Percentiles rank a stretch among this genome's conserved stretches.
phyloP scores from a whole-genome alignment of 2,113 vertebrate species.

The Vulpes lagopus region DNA sequence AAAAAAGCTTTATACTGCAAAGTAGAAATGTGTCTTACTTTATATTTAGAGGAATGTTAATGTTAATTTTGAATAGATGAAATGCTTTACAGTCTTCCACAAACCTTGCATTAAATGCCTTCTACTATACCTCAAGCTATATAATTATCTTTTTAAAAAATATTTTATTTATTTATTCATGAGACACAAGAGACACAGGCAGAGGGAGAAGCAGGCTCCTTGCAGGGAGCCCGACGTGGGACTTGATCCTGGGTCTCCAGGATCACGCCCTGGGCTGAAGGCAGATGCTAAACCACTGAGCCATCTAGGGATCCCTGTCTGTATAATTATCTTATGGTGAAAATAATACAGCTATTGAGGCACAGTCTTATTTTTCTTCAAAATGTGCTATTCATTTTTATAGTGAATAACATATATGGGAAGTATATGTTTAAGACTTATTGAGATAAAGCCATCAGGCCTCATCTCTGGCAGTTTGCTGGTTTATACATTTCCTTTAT shows the following conservation, averaged over 20 bases:
- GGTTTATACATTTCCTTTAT: not conserved
- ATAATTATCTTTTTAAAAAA: not conserved
- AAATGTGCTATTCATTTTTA: not conserved
- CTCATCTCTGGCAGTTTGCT: not conserved
- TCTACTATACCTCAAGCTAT: not conserved
- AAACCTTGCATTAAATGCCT: not conserved
- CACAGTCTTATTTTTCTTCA: not conserved
- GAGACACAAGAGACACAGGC: too few species aligned
- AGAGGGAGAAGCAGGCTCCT: too few species aligned
- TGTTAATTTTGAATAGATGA: conserved; percentile 1
- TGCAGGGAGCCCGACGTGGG: too few species aligned
- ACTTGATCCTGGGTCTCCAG: too few species aligned
- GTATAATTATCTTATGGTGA: not conserved
- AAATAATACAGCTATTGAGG: not conserved
- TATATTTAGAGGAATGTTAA: not conserved
- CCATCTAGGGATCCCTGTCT: too few species aligned
- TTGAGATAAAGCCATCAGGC: not conserved
- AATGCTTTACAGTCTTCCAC: not conserved
- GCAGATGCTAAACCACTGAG: too few species aligned
- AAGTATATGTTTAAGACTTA: not conserved
- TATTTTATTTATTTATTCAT: too few species aligned
- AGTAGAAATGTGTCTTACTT: not conserved
- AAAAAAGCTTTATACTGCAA: not conserved
- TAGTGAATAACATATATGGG: not conserved
- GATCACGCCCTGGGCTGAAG: too few species aligned